A percentile compares a stretch with the other conserved stretches of the same genome.
Conservation (phyloP, 1,140 invertebrate species). For the Charaxes varanes region DNA sequence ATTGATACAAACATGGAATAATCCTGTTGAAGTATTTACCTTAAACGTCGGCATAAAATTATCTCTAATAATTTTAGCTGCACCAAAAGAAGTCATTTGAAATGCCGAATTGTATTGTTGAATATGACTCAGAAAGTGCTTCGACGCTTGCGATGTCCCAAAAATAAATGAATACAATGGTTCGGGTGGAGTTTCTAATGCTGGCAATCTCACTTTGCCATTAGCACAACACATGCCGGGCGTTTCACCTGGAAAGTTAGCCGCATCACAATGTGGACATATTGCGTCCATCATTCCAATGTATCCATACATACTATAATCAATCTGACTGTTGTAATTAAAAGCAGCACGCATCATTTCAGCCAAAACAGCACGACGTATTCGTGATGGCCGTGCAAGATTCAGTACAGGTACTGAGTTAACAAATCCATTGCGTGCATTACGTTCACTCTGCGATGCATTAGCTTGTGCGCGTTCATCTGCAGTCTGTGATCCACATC, state of each 20-base stretch:
- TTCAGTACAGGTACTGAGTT: conserved; percentile 8
- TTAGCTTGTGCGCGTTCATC: conserved; percentile 17
- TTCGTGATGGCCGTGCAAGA: conserved; percentile 11
- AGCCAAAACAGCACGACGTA: conserved; percentile 13
- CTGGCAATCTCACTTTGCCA: too few relatives aligned
- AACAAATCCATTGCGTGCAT: conserved; percentile 18
- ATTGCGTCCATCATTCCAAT: conserved; percentile 16
- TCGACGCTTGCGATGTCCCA: conserved; percentile 4
- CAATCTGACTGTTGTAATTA: conserved; percentile 15
- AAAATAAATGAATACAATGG: too few relatives aligned
- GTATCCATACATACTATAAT: conserved; percentile 19
- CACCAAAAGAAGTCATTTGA: conserved; percentile 20
- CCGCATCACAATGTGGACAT: conserved; percentile 10
- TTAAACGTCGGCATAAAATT: conserved; percentile 12
- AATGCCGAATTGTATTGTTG: conserved; percentile 15
- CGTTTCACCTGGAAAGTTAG: conserved; percentile 10
- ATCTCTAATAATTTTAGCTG: conserved; percentile 17
- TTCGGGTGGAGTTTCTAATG: too few relatives aligned
- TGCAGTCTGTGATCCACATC: conserved; percentile 17
- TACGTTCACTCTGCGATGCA: conserved; percentile 17
- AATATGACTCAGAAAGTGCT: conserved; percentile 14
- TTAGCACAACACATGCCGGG: too few relatives aligned
- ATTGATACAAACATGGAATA: conserved; percentile 8
- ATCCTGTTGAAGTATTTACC: too few relatives aligned
- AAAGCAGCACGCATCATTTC: conserved; percentile 13